phyloP scores from a whole-genome alignment of 2,113 vertebrate genomes.

The Pica pica region DNA sequence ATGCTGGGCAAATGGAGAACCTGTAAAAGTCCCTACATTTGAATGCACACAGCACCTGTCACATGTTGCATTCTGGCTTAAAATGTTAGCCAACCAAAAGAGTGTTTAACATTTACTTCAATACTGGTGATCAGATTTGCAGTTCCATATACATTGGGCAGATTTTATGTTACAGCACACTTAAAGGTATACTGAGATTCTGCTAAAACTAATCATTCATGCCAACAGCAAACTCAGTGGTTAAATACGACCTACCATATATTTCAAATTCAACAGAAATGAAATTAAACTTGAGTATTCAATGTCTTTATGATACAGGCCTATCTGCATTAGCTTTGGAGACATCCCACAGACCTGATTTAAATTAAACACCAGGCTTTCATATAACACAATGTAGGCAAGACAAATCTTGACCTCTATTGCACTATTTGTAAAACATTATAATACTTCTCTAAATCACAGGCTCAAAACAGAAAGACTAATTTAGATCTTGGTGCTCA shows the following conservation, averaged over 20 bases:
- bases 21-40: background rate
- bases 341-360: background rate
- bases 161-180: background rate
- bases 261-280: background rate
- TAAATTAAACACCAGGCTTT: background rate
- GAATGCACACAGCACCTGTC: background rate
- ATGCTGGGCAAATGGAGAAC: background rate
- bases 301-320: background rate
- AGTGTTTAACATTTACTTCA: background rate
- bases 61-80: background rate
- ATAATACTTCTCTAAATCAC: background rate
- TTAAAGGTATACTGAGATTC: background rate
- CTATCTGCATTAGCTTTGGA: background rate
- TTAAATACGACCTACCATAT: background rate
- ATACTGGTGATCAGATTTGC: background rate
- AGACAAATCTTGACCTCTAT: background rate
- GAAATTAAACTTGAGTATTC: background rate
- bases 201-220: background rate
- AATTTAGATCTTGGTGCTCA: background rate
- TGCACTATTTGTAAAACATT: background rate
- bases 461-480: background rate
- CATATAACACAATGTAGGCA: background rate
- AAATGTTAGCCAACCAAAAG: background rate
- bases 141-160: background rate
- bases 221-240: background rate